A percentile compares a stretch with the other conserved stretches of the same genome.
Conservation (phyloP, 2,797 vertebrate genomes). For the Myotis daubentonii region DNA sequence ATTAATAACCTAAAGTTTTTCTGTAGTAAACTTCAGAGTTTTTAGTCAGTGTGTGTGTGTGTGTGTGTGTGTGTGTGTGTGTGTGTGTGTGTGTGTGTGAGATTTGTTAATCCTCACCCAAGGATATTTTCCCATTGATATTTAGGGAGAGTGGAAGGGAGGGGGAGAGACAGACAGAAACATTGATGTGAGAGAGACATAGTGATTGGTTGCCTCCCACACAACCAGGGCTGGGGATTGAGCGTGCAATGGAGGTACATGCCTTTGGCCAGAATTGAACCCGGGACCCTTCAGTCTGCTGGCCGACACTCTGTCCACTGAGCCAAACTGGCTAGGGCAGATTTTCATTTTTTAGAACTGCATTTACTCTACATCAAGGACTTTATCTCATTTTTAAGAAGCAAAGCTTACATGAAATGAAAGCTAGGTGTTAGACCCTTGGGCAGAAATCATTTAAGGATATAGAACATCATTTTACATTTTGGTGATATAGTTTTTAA, state of each 20-base stretch:
- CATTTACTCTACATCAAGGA: not conserved
- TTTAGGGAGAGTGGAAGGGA: not conserved
- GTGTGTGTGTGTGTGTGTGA: too few relatives aligned
- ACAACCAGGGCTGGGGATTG: not conserved
- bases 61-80: too few relatives aligned
- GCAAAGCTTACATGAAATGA: not conserved
- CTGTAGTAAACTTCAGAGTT: not conserved
- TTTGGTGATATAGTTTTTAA: not conserved
- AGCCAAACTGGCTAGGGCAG: not conserved
- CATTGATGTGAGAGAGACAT: not conserved
- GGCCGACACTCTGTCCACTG: not conserved
- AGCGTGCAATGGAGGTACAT: not conserved
- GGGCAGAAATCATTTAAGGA: conserved; percentile 21
- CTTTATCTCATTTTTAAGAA: not conserved
- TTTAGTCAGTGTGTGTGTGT: not conserved
- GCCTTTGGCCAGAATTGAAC: not conserved
- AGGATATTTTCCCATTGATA: not conserved
- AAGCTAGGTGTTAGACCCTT: not conserved
- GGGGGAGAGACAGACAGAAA: not conserved
- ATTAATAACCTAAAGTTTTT: not conserved
- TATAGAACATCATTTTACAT: not conserved
- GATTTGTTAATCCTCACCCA: not conserved
- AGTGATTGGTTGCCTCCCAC: not conserved
- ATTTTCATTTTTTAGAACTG: not conserved
- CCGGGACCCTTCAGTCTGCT: not conserved